phyloP scores from a whole-genome alignment of 2,888 invertebrate species.

The Drosophila stalkeri region DNA sequence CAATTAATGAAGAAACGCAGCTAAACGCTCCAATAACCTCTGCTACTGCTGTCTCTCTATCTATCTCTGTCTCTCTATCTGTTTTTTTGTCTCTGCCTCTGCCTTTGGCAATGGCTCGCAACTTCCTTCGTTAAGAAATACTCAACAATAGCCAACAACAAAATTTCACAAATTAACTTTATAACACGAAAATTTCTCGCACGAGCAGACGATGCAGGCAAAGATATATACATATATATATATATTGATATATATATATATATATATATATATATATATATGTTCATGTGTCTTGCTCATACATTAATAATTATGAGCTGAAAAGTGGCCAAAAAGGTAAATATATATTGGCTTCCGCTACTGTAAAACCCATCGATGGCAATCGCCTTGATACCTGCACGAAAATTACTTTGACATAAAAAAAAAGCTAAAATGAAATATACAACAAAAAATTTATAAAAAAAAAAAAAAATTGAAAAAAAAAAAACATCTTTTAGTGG shows the following conservation, averaged over 20 bases:
- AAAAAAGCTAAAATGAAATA: conserved; percentile 21
- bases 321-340: conserved; percentile 77
- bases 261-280: conserved; percentile 20
- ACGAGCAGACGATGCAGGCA: conserved; percentile 50
- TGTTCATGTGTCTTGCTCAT: conserved; percentile 13
- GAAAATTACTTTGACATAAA: conserved; percentile 81
- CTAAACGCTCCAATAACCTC: conserved; percentile 81
- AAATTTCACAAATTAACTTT: conserved; percentile 83
- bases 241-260: conserved; percentile 28
- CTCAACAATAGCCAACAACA: conserved; percentile 15
- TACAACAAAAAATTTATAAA: conserved; percentile 1
- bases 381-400: conserved; percentile 54
- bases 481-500: conserved; percentile 63
- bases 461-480: conserved; percentile 1
- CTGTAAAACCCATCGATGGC: conserved; percentile 50
- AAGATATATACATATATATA: conserved; percentile 29
- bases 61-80: not conserved
- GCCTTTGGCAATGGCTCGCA: conserved; percentile 50
- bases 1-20: conserved; percentile 75
- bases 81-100: not conserved
- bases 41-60: not conserved
- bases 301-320: conserved; percentile 78
- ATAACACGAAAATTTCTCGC: conserved; percentile 80
- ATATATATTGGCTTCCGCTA: conserved; percentile 64
- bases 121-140: conserved; percentile 79